Conservation (phyloP, 2,113 vertebrate species). For the Podilymbus podiceps region DNA sequence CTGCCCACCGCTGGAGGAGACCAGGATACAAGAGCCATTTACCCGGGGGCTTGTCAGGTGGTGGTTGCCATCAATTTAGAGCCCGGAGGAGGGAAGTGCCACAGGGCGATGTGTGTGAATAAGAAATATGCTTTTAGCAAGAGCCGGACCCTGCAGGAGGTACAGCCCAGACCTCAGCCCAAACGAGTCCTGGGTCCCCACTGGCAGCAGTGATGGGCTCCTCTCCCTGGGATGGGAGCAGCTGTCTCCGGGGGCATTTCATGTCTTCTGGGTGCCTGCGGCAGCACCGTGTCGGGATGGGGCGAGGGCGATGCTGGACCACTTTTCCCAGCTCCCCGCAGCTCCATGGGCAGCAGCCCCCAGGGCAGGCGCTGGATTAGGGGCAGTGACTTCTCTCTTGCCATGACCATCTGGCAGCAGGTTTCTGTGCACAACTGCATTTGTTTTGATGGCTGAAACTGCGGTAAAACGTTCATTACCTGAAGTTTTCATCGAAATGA, state of each 20-base stretch:
- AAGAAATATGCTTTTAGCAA: background rate
- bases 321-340: background rate
- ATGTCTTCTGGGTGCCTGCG: fast-evolving
- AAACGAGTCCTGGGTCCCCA: background rate
- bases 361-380: fast-evolving
- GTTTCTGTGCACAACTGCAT: background rate
- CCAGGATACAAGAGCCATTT: background rate
- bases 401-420: background rate
- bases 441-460: background rate
- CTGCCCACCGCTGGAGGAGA: background rate
- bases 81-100: background rate
- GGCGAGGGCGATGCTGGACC: background rate
- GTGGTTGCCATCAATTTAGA: background rate
- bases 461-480: background rate
- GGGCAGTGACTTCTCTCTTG: background rate
- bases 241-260: background rate
- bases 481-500: background rate
- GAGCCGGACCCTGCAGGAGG: background rate
- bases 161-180: background rate
- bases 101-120: fast-evolving
- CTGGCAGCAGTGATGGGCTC: background rate
- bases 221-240: background rate
- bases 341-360: background rate
- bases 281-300: fast-evolving
- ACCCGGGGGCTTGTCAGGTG: background rate